phyloP scores from a whole-genome alignment of 2,113 vertebrate species.

The Sylvilagus bachmani region DNA sequence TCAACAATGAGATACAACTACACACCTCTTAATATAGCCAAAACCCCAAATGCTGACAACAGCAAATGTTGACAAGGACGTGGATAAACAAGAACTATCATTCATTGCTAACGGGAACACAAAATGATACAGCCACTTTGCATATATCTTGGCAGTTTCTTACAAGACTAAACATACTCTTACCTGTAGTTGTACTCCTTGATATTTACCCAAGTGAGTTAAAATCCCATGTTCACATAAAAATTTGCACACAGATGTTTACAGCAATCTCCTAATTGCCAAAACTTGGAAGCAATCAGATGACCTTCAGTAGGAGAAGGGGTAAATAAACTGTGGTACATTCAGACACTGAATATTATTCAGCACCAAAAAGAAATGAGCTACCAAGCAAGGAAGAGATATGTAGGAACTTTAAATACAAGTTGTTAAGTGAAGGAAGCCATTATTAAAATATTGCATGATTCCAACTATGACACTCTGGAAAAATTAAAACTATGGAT shows the following conservation, averaged over 20 bases:
- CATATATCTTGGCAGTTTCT: neutral
- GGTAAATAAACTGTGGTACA: neutral
- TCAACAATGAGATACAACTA: too few species aligned
- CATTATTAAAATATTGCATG: neutral
- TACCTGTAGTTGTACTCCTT: neutral
- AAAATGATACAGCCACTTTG: neutral
- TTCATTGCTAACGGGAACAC: neutral
- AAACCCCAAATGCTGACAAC: neutral
- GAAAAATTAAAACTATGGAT: neutral
- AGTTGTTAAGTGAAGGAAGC: constrained; percentile 11
- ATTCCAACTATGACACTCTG: constrained; percentile 2
- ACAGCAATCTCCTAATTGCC: neutral
- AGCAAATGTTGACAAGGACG: neutral
- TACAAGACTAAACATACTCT: neutral
- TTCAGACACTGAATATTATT: constrained; percentile 14
- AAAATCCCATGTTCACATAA: constrained; percentile 12
- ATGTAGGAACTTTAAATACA: neutral
- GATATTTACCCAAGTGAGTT: constrained; percentile 12
- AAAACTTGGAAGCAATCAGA: constrained; percentile 5
- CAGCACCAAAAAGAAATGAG: neutral
- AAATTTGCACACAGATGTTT: constrained; percentile 29
- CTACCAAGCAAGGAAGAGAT: neutral
- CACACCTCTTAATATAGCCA: too few species aligned
- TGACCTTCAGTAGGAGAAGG: neutral
- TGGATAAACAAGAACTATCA: neutral